These are phyloP conservation scores for Trematomus loennbergii DNA, from an alignment of 2,113 vertebrate species.

Conservation along the genomic window DNA sequence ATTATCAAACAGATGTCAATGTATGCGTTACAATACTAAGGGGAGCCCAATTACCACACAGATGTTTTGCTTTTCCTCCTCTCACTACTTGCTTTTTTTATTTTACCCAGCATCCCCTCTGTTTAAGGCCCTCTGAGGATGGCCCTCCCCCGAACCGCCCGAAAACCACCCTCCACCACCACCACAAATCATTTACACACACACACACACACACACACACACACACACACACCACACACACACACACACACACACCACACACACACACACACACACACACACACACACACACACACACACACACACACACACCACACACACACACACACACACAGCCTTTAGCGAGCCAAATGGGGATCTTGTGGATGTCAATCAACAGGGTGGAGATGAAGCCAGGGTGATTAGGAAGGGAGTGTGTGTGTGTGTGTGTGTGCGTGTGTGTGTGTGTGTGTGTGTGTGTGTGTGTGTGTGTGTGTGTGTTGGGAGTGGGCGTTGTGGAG, in stretches of 20 bases:
- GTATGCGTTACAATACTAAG: constrained; percentile 84
- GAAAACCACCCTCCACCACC: constrained; percentile 35
- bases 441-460: no score
- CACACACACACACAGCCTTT: constrained; percentile 32
- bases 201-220: constrained; percentile 11
- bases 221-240: constrained; percentile 30
- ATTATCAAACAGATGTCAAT: constrained; percentile 88
- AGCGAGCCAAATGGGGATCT: constrained; percentile 71
- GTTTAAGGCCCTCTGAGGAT: constrained; percentile 68
- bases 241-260: neutral
- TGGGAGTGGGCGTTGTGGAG: constrained; percentile 12
- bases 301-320: no score
- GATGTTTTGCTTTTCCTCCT: constrained; percentile 79
- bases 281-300: neutral
- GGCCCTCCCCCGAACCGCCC: constrained; percentile 43
- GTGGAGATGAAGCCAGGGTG: neutral
- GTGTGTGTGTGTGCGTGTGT: neutral
- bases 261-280: constrained; percentile 4
- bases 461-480: neutral
- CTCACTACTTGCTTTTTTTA: constrained; percentile 36
- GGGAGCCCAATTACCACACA: constrained; percentile 85
- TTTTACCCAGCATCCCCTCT: constrained; percentile 67
- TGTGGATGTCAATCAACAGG: constrained; percentile 80
- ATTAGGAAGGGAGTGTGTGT: neutral
- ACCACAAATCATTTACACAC: no score